Base-by-base conservation (phyloP, 2,113 vertebrate species). In the Pseudopipra pipra region DNA sequence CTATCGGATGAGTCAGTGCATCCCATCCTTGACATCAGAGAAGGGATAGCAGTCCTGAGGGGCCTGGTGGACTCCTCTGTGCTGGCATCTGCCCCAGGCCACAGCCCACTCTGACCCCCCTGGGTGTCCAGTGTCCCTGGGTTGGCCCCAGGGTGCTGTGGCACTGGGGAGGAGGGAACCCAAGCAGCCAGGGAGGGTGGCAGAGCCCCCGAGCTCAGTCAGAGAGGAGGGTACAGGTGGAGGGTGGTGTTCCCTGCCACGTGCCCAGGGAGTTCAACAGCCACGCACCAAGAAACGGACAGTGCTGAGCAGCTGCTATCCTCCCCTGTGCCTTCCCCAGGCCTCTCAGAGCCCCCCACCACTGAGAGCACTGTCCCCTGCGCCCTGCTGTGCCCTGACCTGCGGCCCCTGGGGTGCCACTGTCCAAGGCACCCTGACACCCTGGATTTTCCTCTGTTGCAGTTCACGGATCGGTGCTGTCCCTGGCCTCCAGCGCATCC, bases 401-500 rank as follows among this genome's bases (percentile, higher is more conserved):
- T 15, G 33, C 71, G 73, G 43, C 51, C 39, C 55, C 11, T 35
- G 39, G 59, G 56, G 15, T 77, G 68, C 81, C 8, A 7, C 70
- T 39, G 33, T 13, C n/a, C 30, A 15, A 61, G 74, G 46, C 62
- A 35, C 23, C 55, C 49, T 97, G 84, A 98, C 94, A 12, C 6
- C 16, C 39, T 0, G 47, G 41, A 58, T 74, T 94, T 89, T 97
- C 8, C 94, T 98, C 88, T 97, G 96, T 98, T 98, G 85, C 97
- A 99, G 99, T 99, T 96, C 99, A 99, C 2, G 99, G 99, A 92
- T 99, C 99, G 1, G 99, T 99, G 35, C 98, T 99, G 96, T 99
- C 99, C 44, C 95, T 99, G 98, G 99, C 99, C 46, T 99, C 99
- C 85, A 99, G 99, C 8, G 99, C 99, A 3, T 99, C 99, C 6